A percentile compares a stretch with the other conserved stretches of the same genome.
These are phyloP conservation scores for Eulimnadia texana DNA, from an alignment of 1,140 invertebrate genomes.

Conservation along the genomic window DNA sequence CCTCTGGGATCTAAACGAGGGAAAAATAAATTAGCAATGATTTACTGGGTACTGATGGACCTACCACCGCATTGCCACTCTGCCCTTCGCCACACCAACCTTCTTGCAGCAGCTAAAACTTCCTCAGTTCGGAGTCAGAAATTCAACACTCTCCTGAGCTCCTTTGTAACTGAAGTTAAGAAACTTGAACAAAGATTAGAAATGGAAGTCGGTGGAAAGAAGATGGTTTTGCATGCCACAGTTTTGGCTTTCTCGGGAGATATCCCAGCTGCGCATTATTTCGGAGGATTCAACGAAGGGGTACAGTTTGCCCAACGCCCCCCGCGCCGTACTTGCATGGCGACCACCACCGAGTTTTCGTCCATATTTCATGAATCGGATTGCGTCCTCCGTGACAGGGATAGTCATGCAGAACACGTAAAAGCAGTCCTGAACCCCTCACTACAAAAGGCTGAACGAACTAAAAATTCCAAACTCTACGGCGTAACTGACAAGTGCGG, in stretches of 20 bases:
- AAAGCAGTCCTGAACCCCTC: no score
- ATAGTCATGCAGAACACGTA: no score
- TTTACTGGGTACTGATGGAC: background rate
- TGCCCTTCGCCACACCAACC: background rate
- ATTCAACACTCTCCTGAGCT: background rate
- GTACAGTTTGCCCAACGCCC: background rate
- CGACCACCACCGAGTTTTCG: no score
- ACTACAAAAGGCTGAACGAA: no score
- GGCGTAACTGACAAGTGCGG: no score
- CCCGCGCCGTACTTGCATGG: background rate
- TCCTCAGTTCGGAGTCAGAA: background rate
- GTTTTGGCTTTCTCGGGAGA: background rate
- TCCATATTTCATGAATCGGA: no score
- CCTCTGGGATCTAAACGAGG: background rate
- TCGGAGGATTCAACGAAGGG: background rate
- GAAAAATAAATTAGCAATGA: background rate
- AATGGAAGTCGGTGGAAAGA: background rate
- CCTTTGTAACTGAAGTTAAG: background rate
- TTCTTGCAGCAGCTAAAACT: background rate
- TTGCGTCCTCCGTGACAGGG: no score
- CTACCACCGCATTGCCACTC: background rate
- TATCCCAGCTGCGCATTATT: background rate
- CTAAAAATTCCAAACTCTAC: no score
- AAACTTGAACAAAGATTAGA: background rate
- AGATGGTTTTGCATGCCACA: background rate